Evolutionary conservation across 2,113 vertebrate genomes (phyloP).

Genomic region (Notechis scutatus): DNA sequence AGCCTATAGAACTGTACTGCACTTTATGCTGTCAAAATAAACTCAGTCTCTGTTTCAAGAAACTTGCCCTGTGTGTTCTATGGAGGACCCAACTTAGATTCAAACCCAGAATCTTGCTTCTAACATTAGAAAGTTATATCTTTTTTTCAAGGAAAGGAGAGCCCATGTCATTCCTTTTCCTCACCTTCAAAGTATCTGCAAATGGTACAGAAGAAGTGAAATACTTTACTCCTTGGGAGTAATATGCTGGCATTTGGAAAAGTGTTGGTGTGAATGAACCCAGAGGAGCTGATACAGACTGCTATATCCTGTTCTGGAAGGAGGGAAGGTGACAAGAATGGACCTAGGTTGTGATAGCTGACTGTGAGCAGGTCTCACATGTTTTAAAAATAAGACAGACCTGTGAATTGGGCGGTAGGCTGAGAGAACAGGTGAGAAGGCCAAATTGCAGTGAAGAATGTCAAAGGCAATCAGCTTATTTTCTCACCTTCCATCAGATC

Average conservation of each 20-base stretch:
- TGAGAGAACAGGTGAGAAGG: background rate
- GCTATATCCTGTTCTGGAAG: background rate
- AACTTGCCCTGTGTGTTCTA: background rate
- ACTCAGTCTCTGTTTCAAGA: background rate
- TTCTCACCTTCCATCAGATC: background rate
- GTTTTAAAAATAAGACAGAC: constrained; percentile 12
- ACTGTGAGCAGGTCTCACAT: background rate
- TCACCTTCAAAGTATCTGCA: background rate
- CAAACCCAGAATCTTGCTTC: background rate
- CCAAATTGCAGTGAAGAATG: background rate
- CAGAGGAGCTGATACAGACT: background rate
- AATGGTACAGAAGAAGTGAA: no score
- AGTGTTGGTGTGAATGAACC: background rate
- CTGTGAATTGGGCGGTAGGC: background rate
- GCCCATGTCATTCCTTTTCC: background rate
- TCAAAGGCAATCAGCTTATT: background rate
- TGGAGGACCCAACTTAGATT: background rate
- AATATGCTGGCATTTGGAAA: background rate
- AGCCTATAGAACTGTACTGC: background rate
- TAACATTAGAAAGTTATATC: background rate
- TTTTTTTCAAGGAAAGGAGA: background rate
- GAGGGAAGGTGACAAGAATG: background rate
- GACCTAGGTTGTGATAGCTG: background rate
- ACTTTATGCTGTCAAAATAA: background rate
- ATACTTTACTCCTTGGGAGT: background rate